Evolutionary conservation across 2,888 invertebrate species (phyloP), one percentile per base, ranked within the genome.

Genomic region (Dimorphilus gyrociliatus): DNA sequence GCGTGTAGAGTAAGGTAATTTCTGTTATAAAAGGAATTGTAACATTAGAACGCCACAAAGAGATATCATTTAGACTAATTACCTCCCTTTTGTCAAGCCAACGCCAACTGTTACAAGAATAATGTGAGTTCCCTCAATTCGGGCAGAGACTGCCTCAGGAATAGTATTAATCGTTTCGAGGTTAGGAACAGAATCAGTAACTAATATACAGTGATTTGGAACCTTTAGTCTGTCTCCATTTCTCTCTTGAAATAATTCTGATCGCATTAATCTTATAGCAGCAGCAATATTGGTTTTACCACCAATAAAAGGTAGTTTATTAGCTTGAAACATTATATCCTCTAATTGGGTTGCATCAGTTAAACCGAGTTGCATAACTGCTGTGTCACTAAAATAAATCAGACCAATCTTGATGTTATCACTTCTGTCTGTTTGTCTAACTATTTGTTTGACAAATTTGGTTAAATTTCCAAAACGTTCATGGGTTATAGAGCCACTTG

Each of bases 301-400:
- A 8, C 49, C 38, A 0, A 47, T 48, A 39, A 49, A 56, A 29
- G 45, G 41, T 4, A 45, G 44, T 18, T 17, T 29, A 18, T 46
- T 44, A 16, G 50, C 36, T 6, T 31, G 48, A 27, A 15, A 34
- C 19, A 33, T 23, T 2, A 37, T 16, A 17, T 42, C 41, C 15
- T 33, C 39, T 5, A n/a, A n/a, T n/a, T n/a, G n/a, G n/a, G n/a
- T n/a, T 15, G 37, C 38, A 13, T 29, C 30, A 29, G 49, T 46
- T 15, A 55, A 40, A 16, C 38, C 35, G 29, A 51, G 49, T 36
- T 53, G 50, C 3, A 55, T 38, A 42, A 46, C 46, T 5, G 55
- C 46, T 6, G 43, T 41, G 2, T 55, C 53, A 32, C 53, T 57
- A 46, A 53, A 57, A 34, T 54, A 53, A 39, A 55, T 45, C 21